Conservation (phyloP, 2,113 vertebrate species). For the Ciconia maguari region DNA sequence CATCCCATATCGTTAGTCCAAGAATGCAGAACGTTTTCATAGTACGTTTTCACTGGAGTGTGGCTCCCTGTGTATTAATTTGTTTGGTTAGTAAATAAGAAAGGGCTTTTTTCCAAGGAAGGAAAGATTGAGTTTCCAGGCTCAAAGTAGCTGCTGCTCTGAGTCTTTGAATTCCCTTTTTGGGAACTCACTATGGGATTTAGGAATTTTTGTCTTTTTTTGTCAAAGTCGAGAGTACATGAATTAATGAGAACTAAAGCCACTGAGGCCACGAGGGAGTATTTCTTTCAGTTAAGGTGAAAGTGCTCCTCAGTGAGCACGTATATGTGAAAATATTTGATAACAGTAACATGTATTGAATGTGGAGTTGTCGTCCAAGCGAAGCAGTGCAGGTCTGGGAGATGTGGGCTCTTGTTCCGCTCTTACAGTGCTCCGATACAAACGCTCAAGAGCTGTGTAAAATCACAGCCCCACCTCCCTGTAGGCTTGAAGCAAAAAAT, state of each 20-base stretch:
- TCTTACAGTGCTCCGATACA: neutral
- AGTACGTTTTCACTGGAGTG: neutral
- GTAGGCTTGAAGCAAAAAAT: neutral
- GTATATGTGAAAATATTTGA: neutral
- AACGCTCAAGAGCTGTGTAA: neutral
- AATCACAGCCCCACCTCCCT: neutral
- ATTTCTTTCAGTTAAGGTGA: neutral
- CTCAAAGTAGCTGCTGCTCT: neutral
- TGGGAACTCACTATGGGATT: neutral
- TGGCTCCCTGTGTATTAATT: neutral
- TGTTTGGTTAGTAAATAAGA: conserved; percentile 14
- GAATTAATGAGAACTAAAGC: neutral
- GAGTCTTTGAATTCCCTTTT: neutral
- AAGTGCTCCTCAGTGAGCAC: neutral
- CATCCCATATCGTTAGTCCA: neutral
- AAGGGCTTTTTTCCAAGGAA: neutral
- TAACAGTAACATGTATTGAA: neutral
- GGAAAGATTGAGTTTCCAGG: neutral
- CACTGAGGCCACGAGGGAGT: neutral
- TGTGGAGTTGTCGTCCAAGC: neutral
- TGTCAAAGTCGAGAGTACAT: rapidly evolving
- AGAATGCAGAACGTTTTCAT: neutral
- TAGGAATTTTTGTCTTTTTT: neutral
- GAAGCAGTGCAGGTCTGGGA: neutral
- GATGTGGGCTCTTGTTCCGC: rapidly evolving